phyloP scores from a whole-genome alignment of 2,797 vertebrate species.

The Sylvia borin region DNA sequence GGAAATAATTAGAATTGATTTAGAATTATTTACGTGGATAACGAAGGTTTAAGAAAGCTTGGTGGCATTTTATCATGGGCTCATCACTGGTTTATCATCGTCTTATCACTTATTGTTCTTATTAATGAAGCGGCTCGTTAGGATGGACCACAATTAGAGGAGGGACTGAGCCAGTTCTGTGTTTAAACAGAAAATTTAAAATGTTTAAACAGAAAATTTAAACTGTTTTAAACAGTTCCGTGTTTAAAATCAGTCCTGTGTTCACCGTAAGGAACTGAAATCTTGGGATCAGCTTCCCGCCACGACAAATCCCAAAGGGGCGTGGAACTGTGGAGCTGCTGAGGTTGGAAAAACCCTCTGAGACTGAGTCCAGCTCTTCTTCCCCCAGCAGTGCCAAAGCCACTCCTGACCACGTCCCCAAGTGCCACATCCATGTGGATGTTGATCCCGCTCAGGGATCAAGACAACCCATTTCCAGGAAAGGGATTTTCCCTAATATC shows the following conservation, averaged over 20 bases:
- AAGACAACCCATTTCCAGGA: not conserved
- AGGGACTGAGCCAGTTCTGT: not conserved
- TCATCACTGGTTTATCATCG: not conserved
- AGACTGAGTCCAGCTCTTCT: not conserved
- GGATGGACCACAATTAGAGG: not conserved
- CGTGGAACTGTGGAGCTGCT: accelerated
- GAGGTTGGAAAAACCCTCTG: not conserved
- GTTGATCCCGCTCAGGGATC: too few relatives aligned
- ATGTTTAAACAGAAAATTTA: too few relatives aligned
- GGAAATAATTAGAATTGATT: not conserved
- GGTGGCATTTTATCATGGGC: not conserved
- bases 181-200: too few relatives aligned
- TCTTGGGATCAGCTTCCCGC: not conserved
- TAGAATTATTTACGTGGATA: not conserved
- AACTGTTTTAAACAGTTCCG: too few relatives aligned
- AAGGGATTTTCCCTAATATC: not conserved
- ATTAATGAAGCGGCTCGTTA: not conserved
- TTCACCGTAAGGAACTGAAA: not conserved
- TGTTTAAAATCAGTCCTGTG: too few relatives aligned
- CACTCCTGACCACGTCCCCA: not conserved
- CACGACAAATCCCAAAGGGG: not conserved
- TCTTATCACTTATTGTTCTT: not conserved
- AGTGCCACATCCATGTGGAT: not conserved
- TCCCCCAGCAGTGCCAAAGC: not conserved
- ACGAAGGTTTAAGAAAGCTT: not conserved